Base-by-base conservation (phyloP, 2,113 vertebrate genomes). In the Scytalopus superciliaris region DNA sequence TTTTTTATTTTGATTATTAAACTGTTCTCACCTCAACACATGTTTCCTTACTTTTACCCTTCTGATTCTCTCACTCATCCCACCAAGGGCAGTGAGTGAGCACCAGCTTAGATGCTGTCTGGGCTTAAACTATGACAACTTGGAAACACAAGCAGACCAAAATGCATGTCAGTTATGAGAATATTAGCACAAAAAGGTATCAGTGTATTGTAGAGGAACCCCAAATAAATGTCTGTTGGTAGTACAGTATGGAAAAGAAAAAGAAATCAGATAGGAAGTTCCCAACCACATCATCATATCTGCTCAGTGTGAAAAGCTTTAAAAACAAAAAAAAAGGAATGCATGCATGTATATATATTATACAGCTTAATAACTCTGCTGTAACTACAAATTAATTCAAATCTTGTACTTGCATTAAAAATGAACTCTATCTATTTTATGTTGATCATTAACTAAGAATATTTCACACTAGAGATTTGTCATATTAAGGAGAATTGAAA, bases 401-500 rank as follows among this genome's bases (percentile, higher is more conserved):
- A 98, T 98, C 98, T 98, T 98, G 97, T 98, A 98, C 97, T 98
- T 98, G 96, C 98, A 98, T 98, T 98, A 98, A 98, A 98, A 98
- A 98, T 98, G 98, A 98, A 98, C 98, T 98, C 98, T 98, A 97
- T 97, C 97, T 97, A 97, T 98, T 98, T 98, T 98, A 98, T 98
- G 98, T 98, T 98, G 98, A 98, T 98, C 98, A 98, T 98, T 98
- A 98, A 98, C 97, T 97, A 98, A 97, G 98, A 98, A 98, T 98
- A 98, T 98, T 98, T 98, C 98, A 98, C 98, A 98, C 98, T 97
- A 94, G 98, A 98, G 98, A 98, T 98, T 98, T 98, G 98, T 98
- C 98, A 98, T 98, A 98, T 98, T 98, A 98, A 98, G 97, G 97
- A 97, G 98, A 98, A 98, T 97, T 98, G 98, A 98, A 98, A 98